Evolutionary conservation across 2,888 invertebrate species (phyloP), one percentile per base, ranked within the genome.

Genomic region (Epirrhoe alternata): DNA sequence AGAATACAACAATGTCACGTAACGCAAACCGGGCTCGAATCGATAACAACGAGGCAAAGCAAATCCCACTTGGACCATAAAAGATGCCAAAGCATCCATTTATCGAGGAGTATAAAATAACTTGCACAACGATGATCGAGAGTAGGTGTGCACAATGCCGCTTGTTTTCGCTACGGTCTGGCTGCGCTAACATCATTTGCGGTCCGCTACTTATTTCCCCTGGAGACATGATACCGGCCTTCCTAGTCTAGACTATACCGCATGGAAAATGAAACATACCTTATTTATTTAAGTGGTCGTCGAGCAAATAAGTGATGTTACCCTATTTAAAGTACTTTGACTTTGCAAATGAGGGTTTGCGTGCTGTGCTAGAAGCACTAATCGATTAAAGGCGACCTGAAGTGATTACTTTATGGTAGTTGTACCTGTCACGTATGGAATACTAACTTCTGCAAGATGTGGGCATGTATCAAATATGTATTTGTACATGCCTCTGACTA

Each of bases 131-230:
- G 73, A 75, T 61, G 53, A 64, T 49, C 66, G 38, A 10, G 55
- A 58, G 62, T 64, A 74, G 73, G 70, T 75, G 76, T 62, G 57
- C 73, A 85, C 85, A 86, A 84, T 82, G 78, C 76, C 66, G 74
- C 71, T 73, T 72, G 68, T 76, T 75, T 73, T 76, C 83, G 86
- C 80, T 76, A 89, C 88, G 89, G 86, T 90, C 89, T 84, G 82
- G 77, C 84, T 78, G 75, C 79, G 80, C 83, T 86, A 88, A 88
- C 83, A 86, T 84, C 82, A 87, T 90, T 90, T 90, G 89, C 89
- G 86, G 87, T 86, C 85, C 83, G 84, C 86, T 86, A 87, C 85
- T 81, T 84, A 86, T 83, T 80, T 86, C 84, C 86, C 83, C 74
- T 77, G 71, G 86, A 82, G 85, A 83, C 78, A 82, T 75, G 81